Conservation (phyloP, 2,797 vertebrate species). For the Danio choprae region DNA sequence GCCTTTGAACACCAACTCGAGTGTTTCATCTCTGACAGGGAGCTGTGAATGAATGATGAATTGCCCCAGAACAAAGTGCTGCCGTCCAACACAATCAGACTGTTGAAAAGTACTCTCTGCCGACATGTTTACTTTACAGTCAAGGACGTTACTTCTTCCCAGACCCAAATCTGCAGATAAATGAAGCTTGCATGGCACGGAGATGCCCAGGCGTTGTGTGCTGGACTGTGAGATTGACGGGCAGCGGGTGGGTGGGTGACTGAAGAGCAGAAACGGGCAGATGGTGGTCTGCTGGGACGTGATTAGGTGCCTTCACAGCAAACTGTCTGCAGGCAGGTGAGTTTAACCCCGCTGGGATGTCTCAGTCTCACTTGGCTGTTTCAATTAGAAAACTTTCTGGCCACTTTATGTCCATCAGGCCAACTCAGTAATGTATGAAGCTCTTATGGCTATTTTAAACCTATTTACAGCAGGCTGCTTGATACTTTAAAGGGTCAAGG, state of each 20-base stretch:
- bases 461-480: not conserved
- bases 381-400: conserved; percentile 45
- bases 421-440: not conserved
- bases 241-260: conserved; percentile 48
- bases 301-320: conserved; percentile 54
- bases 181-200: conserved; percentile 49
- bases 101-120: conserved; percentile 37
- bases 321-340: conserved; percentile 52
- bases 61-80: conserved; percentile 42
- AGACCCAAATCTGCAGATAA: conserved; percentile 54
- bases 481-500: not conserved
- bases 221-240: conserved; percentile 60
- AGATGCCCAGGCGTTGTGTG: conserved; percentile 52
- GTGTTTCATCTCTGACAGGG: conserved; percentile 46
- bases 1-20: conserved; percentile 62
- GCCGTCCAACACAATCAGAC: conserved; percentile 43
- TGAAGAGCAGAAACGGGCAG: conserved; percentile 50
- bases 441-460: not conserved
- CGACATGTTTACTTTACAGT: conserved; percentile 50
- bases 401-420: conserved; percentile 3
- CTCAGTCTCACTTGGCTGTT: conserved; percentile 17
- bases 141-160: conserved; percentile 55
- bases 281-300: conserved; percentile 57
- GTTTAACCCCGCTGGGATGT: conserved; percentile 43
- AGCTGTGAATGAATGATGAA: conserved; percentile 59